A percentile compares a stretch with the other conserved stretches of the same genome.
These are phyloP conservation scores for Pygoscelis antarcticus DNA, from an alignment of 2,113 vertebrate genomes.

Conservation along the genomic window DNA sequence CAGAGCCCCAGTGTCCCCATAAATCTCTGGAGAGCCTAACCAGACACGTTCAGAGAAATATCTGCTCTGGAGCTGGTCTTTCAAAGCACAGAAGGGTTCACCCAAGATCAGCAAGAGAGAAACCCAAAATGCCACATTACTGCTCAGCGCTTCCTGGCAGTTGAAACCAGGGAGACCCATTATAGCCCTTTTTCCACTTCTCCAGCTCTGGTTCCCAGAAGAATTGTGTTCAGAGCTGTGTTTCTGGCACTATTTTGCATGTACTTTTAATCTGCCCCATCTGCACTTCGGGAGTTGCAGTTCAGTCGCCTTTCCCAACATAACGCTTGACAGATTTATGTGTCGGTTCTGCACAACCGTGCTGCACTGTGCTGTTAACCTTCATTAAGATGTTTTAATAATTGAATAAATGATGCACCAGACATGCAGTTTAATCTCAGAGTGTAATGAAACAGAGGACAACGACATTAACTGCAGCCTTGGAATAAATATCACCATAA, in stretches of 20 bases:
- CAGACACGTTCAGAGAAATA: background rate
- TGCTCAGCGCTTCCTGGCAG: background rate
- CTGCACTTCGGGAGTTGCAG: background rate
- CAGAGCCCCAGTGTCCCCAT: background rate
- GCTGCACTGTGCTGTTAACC: background rate
- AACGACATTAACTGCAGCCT: background rate
- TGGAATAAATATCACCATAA: slow-evolving; percentile 47
- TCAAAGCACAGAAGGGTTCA: background rate
- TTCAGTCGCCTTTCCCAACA: rapidly evolving
- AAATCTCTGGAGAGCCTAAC: background rate
- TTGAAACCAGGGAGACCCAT: background rate
- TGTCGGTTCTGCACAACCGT: background rate
- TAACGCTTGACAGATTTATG: background rate
- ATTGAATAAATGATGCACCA: slow-evolving; percentile 28
- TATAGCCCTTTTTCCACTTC: background rate
- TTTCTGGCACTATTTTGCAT: background rate
- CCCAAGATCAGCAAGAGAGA: background rate
- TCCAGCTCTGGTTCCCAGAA: background rate
- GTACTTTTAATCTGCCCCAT: background rate
- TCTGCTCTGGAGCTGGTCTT: background rate
- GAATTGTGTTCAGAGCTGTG: background rate
- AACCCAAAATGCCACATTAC: background rate
- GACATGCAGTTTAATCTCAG: slow-evolving; percentile 2
- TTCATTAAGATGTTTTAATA: slow-evolving; percentile 43
- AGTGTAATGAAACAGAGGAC: background rate